These are phyloP conservation scores for Acrobasis repandana DNA, from an alignment of 2,888 invertebrate species.

Conservation along the genomic window DNA sequence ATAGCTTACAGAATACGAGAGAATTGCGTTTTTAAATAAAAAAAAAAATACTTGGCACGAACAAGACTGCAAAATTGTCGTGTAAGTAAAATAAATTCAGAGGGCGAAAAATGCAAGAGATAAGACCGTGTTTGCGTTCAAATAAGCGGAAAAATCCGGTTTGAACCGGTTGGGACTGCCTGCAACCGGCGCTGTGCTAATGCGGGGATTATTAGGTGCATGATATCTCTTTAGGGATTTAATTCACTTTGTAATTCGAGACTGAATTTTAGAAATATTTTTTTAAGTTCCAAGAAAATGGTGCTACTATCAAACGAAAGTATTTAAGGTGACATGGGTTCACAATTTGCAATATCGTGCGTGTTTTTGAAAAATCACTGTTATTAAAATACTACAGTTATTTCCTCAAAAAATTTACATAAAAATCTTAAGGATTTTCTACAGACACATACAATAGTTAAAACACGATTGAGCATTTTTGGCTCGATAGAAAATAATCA, in stretches of 20 bases:
- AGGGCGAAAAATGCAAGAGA: constrained; percentile 35
- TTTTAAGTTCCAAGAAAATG: no score
- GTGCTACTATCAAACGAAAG: no score
- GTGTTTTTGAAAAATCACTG: no score
- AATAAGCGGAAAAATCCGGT: constrained; percentile 40
- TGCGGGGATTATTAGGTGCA: constrained; percentile 44
- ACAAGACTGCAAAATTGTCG: constrained; percentile 21
- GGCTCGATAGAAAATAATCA: no score
- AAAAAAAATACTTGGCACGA: constrained; percentile 8
- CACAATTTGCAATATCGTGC: no score
- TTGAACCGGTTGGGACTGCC: constrained; percentile 27
- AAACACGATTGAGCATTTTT: no score
- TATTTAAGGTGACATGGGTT: no score
- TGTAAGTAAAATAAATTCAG: constrained; percentile 35
- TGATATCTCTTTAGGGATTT: constrained; percentile 35
- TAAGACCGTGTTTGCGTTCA: constrained; percentile 38
- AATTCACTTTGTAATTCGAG: neutral
- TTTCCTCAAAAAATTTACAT: no score
- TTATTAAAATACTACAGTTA: no score
- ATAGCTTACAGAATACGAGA: neutral
- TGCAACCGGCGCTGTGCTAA: constrained; percentile 36
- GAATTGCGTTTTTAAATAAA: neutral
- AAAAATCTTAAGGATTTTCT: no score
- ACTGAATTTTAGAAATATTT: no score
- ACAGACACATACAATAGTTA: no score